Base-by-base conservation (phyloP, 2,888 invertebrate species). In the Heliconius ismenius region DNA sequence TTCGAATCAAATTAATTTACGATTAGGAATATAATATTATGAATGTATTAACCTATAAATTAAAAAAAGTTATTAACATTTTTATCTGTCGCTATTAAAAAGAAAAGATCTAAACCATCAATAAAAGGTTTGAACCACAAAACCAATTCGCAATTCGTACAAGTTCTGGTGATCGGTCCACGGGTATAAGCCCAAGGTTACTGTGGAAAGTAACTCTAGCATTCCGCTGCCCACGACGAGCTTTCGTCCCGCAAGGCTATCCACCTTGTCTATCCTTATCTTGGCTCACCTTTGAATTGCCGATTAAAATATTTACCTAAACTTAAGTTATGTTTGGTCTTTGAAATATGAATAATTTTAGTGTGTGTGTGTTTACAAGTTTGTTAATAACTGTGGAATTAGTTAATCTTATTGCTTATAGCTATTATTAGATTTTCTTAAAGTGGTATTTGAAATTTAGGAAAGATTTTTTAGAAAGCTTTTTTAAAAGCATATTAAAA, bases 211-310 rank as follows among this genome's bases (percentile, higher is more conserved):
- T 90, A 88, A 84, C 88, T 86, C 86, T 85, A 85, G 84, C 89
- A 91, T 91, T 91, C 91, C 90, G 80, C 82, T 80, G 82, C 82
- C 83, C 82, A 82, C 84, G 83, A 84, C 84, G 86, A 88, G 89
- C 91, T 91, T 90, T 90, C 91, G 89, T 90, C 87, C 83, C 84
- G 83, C 90, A 91, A 91, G 91, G 91, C 90, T 91, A 87, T 82
- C 82, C 82, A 82, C 78, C 80, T 81, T 79, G 81, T 82, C 83
- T 83, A 82, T 83, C 81, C 81, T 83, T 83, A 83, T 82, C 83
- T 81, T 78, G 81, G 82, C 81, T 83, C 81, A 82, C 82, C 82
- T 82, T 82, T 83, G 80, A 82, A 81, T 82, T 81, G 81, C 80
- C 80, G 80, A 80, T 80, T 80, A 76, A 81, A 80, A 80, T 81